Evolutionary conservation across 2,113 vertebrate genomes (phyloP).

Genomic region (Dendrocopos noguchii): DNA sequence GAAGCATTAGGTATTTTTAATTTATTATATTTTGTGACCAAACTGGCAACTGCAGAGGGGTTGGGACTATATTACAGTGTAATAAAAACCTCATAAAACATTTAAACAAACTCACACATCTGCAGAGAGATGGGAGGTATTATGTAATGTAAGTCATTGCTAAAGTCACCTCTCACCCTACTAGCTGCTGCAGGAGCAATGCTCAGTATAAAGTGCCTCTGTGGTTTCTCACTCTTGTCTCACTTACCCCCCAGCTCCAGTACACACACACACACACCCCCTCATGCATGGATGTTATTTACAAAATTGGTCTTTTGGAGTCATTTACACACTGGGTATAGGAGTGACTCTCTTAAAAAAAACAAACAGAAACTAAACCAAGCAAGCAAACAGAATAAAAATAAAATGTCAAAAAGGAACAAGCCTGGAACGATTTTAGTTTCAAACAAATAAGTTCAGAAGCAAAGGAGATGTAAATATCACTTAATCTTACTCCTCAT

Average conservation of each 20-base stretch:
- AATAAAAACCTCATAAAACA: slow-evolving; percentile 76
- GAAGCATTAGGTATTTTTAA: slow-evolving; percentile 68
- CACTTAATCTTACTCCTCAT: neutral
- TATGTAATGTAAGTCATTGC: slow-evolving; percentile 73
- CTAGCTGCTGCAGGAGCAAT: slow-evolving; percentile 58
- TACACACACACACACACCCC: neutral
- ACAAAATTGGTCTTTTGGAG: neutral
- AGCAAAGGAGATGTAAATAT: neutral
- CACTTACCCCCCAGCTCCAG: neutral
- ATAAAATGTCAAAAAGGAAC: neutral
- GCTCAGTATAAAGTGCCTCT: slow-evolving; percentile 51
- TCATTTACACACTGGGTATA: neutral
- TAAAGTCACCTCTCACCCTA: slow-evolving; percentile 70
- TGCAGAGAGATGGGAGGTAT: slow-evolving; percentile 78
- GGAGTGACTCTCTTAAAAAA: neutral
- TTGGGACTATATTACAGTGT: slow-evolving; percentile 54
- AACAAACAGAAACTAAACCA: neutral
- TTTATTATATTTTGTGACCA: slow-evolving; percentile 66
- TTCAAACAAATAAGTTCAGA: neutral
- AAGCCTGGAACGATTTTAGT: neutral
- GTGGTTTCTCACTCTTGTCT: slow-evolving; percentile 62
- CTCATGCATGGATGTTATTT: neutral
- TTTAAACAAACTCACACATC: slow-evolving; percentile 76
- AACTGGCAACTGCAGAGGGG: slow-evolving; percentile 66
- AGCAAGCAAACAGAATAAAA: neutral